phyloP scores from a whole-genome alignment of 2,888 invertebrate species.

The Drosophila colorata region DNA sequence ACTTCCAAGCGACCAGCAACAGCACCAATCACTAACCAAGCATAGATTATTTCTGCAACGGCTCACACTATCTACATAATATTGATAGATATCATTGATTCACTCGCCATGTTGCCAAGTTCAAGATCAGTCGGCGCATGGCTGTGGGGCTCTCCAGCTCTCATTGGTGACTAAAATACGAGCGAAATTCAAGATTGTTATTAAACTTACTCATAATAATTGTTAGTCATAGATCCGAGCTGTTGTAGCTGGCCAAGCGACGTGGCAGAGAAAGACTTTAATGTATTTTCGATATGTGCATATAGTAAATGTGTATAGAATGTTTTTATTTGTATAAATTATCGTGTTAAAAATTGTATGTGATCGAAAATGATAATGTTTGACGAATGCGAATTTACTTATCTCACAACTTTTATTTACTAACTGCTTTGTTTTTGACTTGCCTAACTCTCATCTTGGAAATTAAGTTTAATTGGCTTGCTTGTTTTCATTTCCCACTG shows the following conservation, averaged over 20 bases:
- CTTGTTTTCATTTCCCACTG: slow-evolving; percentile 15
- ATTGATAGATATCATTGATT: slow-evolving; percentile 28
- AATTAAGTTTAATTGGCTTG: slow-evolving; percentile 41
- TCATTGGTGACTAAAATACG: slow-evolving; percentile 38
- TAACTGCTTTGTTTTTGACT: slow-evolving; percentile 51
- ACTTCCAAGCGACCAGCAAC: slow-evolving; percentile 64
- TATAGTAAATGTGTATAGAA: slow-evolving; percentile 49
- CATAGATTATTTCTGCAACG: slow-evolving; percentile 45
- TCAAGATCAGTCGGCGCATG: slow-evolving; percentile 25
- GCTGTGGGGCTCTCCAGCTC: slow-evolving; percentile 32
- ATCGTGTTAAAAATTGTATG: slow-evolving; percentile 53
- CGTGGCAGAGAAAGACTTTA: slow-evolving; percentile 31
- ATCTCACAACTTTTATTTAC: slow-evolving; percentile 20
- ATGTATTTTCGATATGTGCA: slow-evolving; percentile 55
- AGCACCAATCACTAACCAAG: slow-evolving; percentile 70
- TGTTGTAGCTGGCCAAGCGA: slow-evolving; percentile 42
- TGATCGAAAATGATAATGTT: slow-evolving; percentile 37
- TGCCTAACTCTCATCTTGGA: slow-evolving; percentile 30
- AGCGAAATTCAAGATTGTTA: slow-evolving; percentile 20
- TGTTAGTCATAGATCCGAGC: slow-evolving; percentile 38
- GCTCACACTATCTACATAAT: slow-evolving; percentile 34
- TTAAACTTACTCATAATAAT: slow-evolving; percentile 26
- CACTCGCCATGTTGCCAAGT: slow-evolving; percentile 32
- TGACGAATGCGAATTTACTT: slow-evolving; percentile 28
- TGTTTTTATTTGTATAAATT: slow-evolving; percentile 54